Conservation (phyloP, 2,888 invertebrate species). For the Cosmia pyralina region DNA sequence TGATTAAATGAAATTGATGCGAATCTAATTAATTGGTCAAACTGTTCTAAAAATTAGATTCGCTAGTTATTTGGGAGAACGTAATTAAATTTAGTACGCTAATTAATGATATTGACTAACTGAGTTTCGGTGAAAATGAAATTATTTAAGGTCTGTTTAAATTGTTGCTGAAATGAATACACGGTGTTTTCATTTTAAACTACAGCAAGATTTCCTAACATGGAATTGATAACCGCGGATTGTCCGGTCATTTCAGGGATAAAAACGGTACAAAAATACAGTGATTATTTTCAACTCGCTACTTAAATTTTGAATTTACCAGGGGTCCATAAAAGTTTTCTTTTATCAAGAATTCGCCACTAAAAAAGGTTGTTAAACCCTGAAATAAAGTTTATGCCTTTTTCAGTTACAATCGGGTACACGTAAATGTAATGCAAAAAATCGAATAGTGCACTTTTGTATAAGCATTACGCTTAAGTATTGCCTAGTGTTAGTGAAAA, state of each 20-base stretch:
- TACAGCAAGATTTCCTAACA: neutral
- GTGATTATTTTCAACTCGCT: too few species aligned
- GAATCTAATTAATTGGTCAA: conserved; percentile 23
- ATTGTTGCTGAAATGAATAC: neutral
- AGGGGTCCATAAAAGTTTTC: neutral
- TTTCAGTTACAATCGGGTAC: too few species aligned
- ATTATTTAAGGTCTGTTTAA: neutral
- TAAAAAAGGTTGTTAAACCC: neutral
- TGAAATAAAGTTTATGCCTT: too few species aligned
- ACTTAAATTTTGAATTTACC: neutral
- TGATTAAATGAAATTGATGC: conserved; percentile 7
- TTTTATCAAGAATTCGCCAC: neutral
- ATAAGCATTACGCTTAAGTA: too few species aligned
- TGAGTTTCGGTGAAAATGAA: neutral
- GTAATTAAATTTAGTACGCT: conserved; percentile 11
- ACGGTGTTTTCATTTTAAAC: neutral
- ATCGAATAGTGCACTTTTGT: too few species aligned
- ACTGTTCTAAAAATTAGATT: conserved; percentile 10
- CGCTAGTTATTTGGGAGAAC: conserved; percentile 8
- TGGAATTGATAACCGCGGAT: neutral
- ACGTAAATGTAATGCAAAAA: too few species aligned
- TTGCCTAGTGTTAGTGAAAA: too few species aligned
- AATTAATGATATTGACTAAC: conserved; percentile 33
- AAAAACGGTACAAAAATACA: neutral
- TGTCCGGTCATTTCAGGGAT: neutral